Base-by-base conservation (phyloP, 2,113 vertebrate genomes). In the Myrmecophaga tridactyla region DNA sequence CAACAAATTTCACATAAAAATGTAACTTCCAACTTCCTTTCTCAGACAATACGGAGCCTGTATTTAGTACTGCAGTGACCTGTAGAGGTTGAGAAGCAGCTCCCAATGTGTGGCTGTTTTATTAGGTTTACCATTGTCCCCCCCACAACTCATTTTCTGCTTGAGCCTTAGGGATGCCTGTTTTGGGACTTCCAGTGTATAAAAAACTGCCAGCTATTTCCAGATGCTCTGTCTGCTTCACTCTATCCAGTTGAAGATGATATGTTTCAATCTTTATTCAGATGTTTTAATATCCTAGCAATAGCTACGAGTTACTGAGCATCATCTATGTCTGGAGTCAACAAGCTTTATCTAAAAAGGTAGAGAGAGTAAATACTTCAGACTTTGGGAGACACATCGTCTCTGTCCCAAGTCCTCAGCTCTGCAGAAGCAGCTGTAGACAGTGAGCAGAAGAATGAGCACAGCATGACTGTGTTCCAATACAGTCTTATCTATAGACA, bases 41-140 rank as follows among this genome's bases (percentile, higher is more conserved):
- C 51, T 41, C 10, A 21, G 48, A 13, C 5, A 69, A 1, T 18
- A 7, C 41, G 39, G 31, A 46, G 14, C 4, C 18, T 27, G 9
- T 27, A 41, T 81, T 69, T 72, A 25, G 27, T 20, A 7, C 14
- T 48, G n/a, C 58, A 89, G 1, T 14, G 20, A 23, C 7, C 21
- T 70, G 0, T 11, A 41, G 10, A 20, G 10, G 2, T 51, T 31
- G 20, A 31, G 18, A 9, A 62, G 3, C 20, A n/a, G 85, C 8
- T 43, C 13, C 31, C 25, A 6, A 12, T 29, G 2, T 7, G 21
- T 20, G 9, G 14, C 7, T 11, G 14, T n/a, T 39, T 1, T 2
- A 58, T 17, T 13, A 29, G 23, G 13, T 17, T 15, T 46, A 12
- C 11, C 18, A 41, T 2, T 17, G 25, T n/a, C n/a, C n/a, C 4